Evolutionary conservation across 2,888 invertebrate genomes (phyloP).

Genomic region (Drosophila macrospina): DNA sequence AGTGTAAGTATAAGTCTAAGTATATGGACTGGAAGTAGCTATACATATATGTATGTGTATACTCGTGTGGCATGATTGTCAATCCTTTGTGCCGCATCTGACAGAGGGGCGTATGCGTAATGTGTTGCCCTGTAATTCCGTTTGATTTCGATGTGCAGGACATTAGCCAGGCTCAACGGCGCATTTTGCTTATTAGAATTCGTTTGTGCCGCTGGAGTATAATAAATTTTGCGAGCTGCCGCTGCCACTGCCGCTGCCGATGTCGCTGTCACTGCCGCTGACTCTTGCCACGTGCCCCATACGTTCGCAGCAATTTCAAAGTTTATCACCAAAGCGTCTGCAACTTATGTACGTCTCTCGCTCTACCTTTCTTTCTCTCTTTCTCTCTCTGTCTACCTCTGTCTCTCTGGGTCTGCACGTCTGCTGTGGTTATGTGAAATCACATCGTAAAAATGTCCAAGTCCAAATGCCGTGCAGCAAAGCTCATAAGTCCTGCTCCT

Average conservation of each 20-base stretch:
- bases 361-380: conserved; percentile 3
- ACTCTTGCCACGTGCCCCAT: conserved; percentile 35
- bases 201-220: conserved; percentile 77
- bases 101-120: conserved; percentile 56
- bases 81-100: conserved; percentile 21
- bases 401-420: conserved; percentile 63
- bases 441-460: conserved; percentile 84
- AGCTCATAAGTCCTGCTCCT: conserved; percentile 80
- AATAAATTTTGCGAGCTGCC: conserved; percentile 67
- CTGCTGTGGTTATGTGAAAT: conserved; percentile 82
- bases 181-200: conserved; percentile 82
- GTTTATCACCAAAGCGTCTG: conserved; percentile 79
- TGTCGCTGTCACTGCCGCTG: background rate
- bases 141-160: conserved; percentile 73
- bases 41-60: no score
- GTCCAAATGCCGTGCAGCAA: conserved; percentile 78
- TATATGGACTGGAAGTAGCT: conserved; percentile 1
- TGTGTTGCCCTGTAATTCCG: conserved; percentile 63
- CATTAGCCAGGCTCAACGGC: conserved; percentile 68
- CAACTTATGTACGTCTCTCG: conserved; percentile 52
- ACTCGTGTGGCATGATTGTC: conserved; percentile 42
- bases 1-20: conserved; percentile 17
- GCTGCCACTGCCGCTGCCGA: background rate
- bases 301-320: conserved; percentile 73
- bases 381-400: conserved; percentile 5